Evolutionary conservation across 2,113 vertebrate genomes (phyloP).

Genomic region (pig (Sus scrofa)): DNA sequence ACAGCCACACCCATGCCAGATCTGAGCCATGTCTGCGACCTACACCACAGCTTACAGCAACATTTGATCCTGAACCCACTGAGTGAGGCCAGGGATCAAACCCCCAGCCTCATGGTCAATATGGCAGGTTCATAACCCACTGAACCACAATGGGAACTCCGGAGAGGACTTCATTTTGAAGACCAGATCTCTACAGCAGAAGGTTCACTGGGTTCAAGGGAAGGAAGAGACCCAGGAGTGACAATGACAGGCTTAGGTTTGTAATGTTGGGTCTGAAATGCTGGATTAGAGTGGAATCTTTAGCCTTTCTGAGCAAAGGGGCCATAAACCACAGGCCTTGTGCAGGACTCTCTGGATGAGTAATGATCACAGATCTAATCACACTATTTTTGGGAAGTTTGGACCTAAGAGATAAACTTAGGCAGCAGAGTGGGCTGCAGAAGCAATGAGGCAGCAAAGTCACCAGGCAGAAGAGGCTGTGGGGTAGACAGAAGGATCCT

Average conservation of each 20-base stretch:
- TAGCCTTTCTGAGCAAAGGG: neutral
- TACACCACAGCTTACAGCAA: no score
- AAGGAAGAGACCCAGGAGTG: neutral
- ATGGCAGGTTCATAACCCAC: no score
- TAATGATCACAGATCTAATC: neutral
- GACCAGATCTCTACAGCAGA: neutral
- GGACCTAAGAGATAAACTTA: neutral
- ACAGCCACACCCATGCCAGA: no score
- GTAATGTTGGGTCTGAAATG: neutral
- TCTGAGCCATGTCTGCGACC: no score
- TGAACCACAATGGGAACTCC: no score
- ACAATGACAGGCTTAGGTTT: neutral
- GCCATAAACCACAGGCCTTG: neutral
- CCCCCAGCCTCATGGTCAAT: no score
- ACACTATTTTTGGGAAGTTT: neutral
- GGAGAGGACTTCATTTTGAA: neutral
- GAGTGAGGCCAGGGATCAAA: no score
- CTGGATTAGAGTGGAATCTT: neutral
- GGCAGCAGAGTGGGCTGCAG: neutral
- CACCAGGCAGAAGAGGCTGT: neutral
- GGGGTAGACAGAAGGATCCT: neutral
- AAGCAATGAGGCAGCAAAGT: neutral
- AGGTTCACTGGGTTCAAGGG: neutral
- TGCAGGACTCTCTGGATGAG: neutral
- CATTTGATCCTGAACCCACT: no score